Evolutionary conservation across 2,113 vertebrate species (phyloP), one percentile per base, ranked within the genome.

Genomic region (Corynorhinus townsendii): DNA sequence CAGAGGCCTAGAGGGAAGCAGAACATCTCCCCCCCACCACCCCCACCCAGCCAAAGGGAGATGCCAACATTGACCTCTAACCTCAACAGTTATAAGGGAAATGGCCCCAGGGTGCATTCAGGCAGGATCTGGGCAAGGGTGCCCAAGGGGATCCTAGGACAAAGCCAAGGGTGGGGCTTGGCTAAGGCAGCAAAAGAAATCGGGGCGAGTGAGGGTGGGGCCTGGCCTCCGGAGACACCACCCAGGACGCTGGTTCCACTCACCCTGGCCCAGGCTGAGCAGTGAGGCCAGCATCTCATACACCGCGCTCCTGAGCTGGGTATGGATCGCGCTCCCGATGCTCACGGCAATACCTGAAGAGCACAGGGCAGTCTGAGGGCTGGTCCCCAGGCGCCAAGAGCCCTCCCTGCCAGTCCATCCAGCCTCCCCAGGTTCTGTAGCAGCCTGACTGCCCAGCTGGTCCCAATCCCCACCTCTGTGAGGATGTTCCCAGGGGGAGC

Each of bases 191-290:
- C 72, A 28, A 8, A 30, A 17, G 73, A 83, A 82, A 80, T 33
- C 24, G 43, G 68, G 38, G 62, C 49, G 72, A 71, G 59, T 12
- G 40, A 86, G 76, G 66, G 43, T 7, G 33, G 69, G 68, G 71
- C 15, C 3, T 1, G 24, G 24, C 77, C 52, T 26, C 16, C 1
- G 17, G 49, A 45, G 33, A 35, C 66, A 16, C 43, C 69, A 45
- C 14, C 6, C 15, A 22, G 80, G 64, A 8, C 5, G 0, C 16
- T 12, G 40, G 47, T 35, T 19, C 68, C 62, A 75, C 97, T 97
- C 89, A 97, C 97, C 92, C 11, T 92, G 96, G 73, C 97, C 97
- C 88, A 97, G 69, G 68, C 69, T 95, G 68, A 38, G 73, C 73
- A 97, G 49, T 0, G 96, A 96, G 19, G 95, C 92, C 83, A 97